Conservation (phyloP, 2,113 vertebrate species). For the Semnopithecus entellus region DNA sequence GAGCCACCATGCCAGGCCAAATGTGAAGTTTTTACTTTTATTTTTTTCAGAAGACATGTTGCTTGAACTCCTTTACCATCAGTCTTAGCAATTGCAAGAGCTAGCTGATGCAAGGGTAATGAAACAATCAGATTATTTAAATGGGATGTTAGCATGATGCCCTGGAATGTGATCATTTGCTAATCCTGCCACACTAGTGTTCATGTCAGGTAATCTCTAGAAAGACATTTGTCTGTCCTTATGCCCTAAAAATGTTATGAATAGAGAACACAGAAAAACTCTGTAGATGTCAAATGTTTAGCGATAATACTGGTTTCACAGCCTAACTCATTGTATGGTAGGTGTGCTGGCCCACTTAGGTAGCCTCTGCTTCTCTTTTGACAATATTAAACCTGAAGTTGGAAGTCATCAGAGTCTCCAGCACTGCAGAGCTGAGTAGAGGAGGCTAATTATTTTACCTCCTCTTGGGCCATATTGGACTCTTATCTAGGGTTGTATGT, state of each 20-base stretch:
- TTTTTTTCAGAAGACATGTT: too few relatives aligned
- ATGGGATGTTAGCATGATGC: neutral
- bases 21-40: neutral
- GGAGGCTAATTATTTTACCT: neutral
- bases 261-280: neutral
- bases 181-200: neutral
- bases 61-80: neutral
- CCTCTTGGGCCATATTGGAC: too few relatives aligned
- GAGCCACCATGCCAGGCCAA: neutral
- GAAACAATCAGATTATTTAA: neutral
- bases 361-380: neutral
- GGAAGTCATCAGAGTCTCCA: neutral
- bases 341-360: too few relatives aligned
- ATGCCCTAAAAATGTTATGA: neutral
- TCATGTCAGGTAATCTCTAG: neutral
- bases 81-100: neutral
- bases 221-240: neutral
- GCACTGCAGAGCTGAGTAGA: too few relatives aligned
- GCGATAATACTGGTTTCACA: too few relatives aligned
- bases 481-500: too few relatives aligned
- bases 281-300: neutral
- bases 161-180: neutral
- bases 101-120: neutral
- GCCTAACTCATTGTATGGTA: neutral
- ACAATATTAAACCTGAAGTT: neutral